Evolutionary conservation across 2,888 invertebrate genomes (phyloP).

Genomic region (Rhodophaea formosa): DNA sequence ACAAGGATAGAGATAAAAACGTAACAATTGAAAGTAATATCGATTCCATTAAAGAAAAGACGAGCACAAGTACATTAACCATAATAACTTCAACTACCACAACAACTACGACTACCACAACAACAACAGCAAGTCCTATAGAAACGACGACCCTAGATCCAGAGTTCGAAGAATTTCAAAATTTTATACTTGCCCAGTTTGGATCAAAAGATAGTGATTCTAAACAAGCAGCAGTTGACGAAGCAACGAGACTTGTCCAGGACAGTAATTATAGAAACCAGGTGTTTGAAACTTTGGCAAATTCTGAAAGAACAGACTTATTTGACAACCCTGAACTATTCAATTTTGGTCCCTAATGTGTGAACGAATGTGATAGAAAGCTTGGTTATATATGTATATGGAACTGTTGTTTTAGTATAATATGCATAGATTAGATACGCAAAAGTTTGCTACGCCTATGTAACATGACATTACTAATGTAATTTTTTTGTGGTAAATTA

Average conservation of each 20-base stretch:
- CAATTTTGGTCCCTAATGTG: slow-evolving; percentile 22
- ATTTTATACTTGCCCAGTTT: slow-evolving; percentile 17
- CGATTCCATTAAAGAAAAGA: background rate
- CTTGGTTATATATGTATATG: background rate
- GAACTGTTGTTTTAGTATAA: background rate
- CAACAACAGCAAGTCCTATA: background rate
- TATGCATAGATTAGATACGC: slow-evolving; percentile 5
- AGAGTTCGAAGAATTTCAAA: slow-evolving; percentile 12
- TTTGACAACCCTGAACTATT: slow-evolving; percentile 37
- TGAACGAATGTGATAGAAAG: background rate
- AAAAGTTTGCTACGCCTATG: background rate
- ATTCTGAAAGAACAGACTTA: slow-evolving; percentile 28
- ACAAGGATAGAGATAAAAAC: slow-evolving; percentile 15
- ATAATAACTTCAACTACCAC: too few species aligned
- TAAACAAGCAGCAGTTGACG: slow-evolving; percentile 33
- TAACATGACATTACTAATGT: slow-evolving; percentile 5
- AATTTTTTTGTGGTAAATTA: background rate
- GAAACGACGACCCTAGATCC: background rate
- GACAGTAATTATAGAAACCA: slow-evolving; percentile 38
- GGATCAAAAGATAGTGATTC: slow-evolving; percentile 24
- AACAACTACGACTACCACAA: background rate
- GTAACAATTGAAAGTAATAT: background rate
- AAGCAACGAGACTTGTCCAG: slow-evolving; percentile 43
- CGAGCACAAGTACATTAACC: too few species aligned
- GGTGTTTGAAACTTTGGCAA: slow-evolving; percentile 34